Percentiles rank a stretch among this genome's conserved stretches.
These are phyloP conservation scores for Gasterosteus nipponicus DNA, from an alignment of 2,113 vertebrate species.

Conservation along the genomic window DNA sequence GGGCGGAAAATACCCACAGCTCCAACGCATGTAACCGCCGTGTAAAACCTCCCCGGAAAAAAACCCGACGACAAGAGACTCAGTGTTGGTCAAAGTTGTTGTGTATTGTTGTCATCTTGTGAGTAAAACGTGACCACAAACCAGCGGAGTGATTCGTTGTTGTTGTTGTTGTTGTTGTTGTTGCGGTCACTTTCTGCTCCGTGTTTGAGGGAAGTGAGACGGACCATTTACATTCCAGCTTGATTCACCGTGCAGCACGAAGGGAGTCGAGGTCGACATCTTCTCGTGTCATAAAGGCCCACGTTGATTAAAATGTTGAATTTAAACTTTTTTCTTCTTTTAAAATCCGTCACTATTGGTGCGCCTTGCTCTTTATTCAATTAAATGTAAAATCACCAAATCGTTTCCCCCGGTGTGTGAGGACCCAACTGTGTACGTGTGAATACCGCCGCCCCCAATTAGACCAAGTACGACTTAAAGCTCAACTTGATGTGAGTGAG, in stretches of 20 bases:
- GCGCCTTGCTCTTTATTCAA: background rate
- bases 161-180: slow-evolving; percentile 13
- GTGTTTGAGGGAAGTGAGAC: slow-evolving; percentile 51
- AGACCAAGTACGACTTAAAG: slow-evolving; percentile 4
- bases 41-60: background rate
- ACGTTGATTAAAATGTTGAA: background rate
- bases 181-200: slow-evolving; percentile 16
- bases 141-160: slow-evolving; percentile 27
- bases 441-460: slow-evolving; percentile 44
- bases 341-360: background rate
- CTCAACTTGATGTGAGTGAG: slow-evolving; percentile 21
- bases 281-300: background rate
- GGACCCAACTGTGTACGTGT: background rate
- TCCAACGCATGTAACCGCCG: background rate
- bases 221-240: slow-evolving; percentile 60
- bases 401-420: background rate
- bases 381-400: slow-evolving; percentile 4
- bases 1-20: slow-evolving; percentile 16
- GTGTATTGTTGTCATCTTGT: slow-evolving; percentile 20
- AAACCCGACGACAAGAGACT: too few species aligned
- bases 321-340: background rate
- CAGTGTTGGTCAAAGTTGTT: slow-evolving; percentile 25
- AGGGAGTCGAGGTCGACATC: background rate
- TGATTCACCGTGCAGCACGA: slow-evolving; percentile 20
- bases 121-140: slow-evolving; percentile 24